These are phyloP conservation scores for Orchesella flavescens DNA, from an alignment of 2,888 invertebrate genomes.

Conservation along the genomic window DNA sequence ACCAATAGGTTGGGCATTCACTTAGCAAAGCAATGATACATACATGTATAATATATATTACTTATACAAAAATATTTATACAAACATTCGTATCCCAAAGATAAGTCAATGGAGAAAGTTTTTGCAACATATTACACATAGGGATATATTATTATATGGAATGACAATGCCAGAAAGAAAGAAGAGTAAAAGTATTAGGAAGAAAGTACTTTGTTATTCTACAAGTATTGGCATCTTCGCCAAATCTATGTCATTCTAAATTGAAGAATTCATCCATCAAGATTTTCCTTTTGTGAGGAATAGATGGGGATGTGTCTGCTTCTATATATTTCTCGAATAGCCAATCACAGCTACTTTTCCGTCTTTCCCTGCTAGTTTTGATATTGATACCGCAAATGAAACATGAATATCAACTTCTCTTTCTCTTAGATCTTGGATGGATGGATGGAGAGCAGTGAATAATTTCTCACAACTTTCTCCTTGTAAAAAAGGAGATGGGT, in stretches of 20 bases:
- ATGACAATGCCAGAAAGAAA: too few relatives aligned
- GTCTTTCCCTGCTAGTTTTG: neutral
- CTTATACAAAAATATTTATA: too few relatives aligned
- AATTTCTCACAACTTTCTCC: slow-evolving; percentile 47
- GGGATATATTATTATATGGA: neutral
- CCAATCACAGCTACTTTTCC: slow-evolving; percentile 51
- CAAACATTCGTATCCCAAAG: neutral
- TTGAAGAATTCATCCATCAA: slow-evolving; percentile 66
- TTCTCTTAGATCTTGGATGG: neutral
- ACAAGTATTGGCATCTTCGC: slow-evolving; percentile 54
- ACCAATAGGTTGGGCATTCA: too few relatives aligned
- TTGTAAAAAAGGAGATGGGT: neutral
- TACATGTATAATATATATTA: too few relatives aligned
- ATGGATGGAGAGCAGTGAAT: slow-evolving; percentile 38
- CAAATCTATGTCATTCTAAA: slow-evolving; percentile 61
- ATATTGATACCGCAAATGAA: slow-evolving; percentile 1
- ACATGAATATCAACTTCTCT: slow-evolving; percentile 23
- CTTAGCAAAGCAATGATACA: neutral
- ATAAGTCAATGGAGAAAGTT: slow-evolving; percentile 40
- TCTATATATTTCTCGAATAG: neutral
- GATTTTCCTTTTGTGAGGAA: slow-evolving; percentile 48
- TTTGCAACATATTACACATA: slow-evolving; percentile 4
- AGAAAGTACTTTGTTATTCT: slow-evolving; percentile 37
- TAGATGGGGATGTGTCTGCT: neutral
- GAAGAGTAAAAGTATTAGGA: slow-evolving; percentile 23